Evolutionary conservation across 2,888 invertebrate genomes (phyloP).

Genomic region (Drosophila infuscata): DNA sequence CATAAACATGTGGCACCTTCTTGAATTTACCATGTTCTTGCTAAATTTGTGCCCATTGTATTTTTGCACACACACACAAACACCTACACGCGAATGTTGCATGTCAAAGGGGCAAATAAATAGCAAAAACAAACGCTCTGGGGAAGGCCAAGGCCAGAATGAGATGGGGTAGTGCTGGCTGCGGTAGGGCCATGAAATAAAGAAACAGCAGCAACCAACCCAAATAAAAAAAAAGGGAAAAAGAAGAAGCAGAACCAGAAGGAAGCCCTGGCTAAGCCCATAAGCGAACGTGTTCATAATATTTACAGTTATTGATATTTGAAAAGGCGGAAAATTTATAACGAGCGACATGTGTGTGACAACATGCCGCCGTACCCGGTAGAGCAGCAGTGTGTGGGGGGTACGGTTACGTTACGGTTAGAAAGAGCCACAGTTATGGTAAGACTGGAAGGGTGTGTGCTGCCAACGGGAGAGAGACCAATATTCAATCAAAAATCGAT

Average conservation of each 20-base stretch:
- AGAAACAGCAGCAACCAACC: not conserved
- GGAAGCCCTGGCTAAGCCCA: conserved; percentile 67
- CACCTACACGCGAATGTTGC: conserved; percentile 38
- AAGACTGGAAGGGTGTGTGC: conserved; percentile 46
- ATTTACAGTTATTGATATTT: conserved; percentile 85
- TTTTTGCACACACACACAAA: conserved; percentile 1
- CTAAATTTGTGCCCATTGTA: conserved; percentile 35
- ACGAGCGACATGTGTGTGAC: conserved; percentile 82
- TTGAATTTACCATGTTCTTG: conserved; percentile 5
- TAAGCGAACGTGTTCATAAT: conserved; percentile 84
- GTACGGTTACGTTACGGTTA: not conserved
- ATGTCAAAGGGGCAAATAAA: conserved; percentile 71
- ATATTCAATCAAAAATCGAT: conserved; percentile 85
- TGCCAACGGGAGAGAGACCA: conserved; percentile 57
- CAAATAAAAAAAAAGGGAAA: not conserved
- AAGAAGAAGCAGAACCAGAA: conserved; percentile 30
- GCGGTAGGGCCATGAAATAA: conserved; percentile 2
- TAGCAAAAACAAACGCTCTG: conserved; percentile 41
- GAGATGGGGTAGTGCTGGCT: conserved; percentile 7
- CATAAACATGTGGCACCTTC: not conserved
- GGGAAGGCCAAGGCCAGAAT: conserved; percentile 6
- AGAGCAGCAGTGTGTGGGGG: conserved; percentile 10
- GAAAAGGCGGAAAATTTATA: conserved; percentile 85
- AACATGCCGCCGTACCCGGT: conserved; percentile 54
- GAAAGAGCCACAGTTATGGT: conserved; percentile 3